phyloP scores from a whole-genome alignment of 2,888 invertebrate species.

The Ectemnius cavifrons region DNA sequence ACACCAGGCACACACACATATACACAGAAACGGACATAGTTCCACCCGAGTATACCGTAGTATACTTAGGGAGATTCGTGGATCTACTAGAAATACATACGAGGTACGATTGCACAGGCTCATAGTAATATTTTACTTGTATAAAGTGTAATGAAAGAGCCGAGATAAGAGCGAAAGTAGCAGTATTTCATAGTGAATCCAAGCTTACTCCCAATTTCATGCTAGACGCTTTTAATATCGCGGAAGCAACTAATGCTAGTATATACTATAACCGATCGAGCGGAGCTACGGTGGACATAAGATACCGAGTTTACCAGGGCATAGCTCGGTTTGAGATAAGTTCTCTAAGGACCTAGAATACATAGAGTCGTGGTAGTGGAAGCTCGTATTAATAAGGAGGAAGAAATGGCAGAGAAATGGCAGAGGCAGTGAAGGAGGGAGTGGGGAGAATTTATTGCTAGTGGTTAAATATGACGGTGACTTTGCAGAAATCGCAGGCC shows the following conservation, averaged over 20 bases:
- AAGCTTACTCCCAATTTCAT: constrained; percentile 18
- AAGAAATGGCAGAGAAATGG: not conserved
- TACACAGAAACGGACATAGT: constrained; percentile 24
- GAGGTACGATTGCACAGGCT: too few relatives aligned
- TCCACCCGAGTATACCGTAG: not conserved
- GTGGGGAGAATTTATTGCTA: not conserved
- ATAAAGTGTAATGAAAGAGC: not conserved
- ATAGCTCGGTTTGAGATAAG: not conserved
- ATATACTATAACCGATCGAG: constrained; percentile 6
- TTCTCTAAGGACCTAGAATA: not conserved
- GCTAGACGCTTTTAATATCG: constrained; percentile 17
- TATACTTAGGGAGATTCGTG: too few relatives aligned
- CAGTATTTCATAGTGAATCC: constrained; percentile 16
- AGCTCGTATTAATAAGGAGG: not conserved
- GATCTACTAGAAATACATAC: too few relatives aligned
- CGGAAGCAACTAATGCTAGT: constrained; percentile 21
- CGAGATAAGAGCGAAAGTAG: not conserved
- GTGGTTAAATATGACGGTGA: not conserved
- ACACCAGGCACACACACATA: constrained; percentile 17
- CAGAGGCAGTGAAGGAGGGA: too few relatives aligned
- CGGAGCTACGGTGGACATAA: not conserved
- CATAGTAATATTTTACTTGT: too few relatives aligned
- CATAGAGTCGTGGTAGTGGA: not conserved
- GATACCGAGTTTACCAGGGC: not conserved
- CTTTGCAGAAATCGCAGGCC: constrained; percentile 73